Percentiles rank a stretch among this genome's conserved stretches.
These are phyloP conservation scores for Drosophila mayri DNA, from an alignment of 1,140 invertebrate genomes.

Conservation along the genomic window DNA sequence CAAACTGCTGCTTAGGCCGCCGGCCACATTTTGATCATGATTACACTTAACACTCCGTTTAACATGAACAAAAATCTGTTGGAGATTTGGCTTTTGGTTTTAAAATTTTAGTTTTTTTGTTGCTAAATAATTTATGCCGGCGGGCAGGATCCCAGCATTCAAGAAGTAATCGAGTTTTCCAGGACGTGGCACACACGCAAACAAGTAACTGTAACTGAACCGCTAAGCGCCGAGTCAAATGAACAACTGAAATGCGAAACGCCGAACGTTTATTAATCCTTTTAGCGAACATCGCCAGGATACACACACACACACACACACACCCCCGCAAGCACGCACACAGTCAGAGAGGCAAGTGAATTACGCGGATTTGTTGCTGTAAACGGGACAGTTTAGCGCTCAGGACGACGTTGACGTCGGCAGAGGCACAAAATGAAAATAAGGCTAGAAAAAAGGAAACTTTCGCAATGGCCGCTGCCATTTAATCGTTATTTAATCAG, in stretches of 20 bases:
- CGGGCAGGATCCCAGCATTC: conserved; percentile 3
- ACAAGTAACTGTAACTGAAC: conserved; percentile 66
- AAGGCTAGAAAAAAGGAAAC: conserved; percentile 32
- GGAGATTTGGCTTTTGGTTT: not conserved
- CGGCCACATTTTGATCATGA: conserved; percentile 7
- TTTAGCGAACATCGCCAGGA: conserved; percentile 68
- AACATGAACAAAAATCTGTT: conserved; percentile 26
- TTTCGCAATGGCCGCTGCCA: conserved; percentile 61
- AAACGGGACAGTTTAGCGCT: conserved; percentile 79
- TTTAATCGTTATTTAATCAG: conserved; percentile 75
- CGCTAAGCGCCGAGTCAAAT: conserved; percentile 81
- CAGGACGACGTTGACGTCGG: conserved; percentile 47
- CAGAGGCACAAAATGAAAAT: conserved; percentile 25
- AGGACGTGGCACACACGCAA: conserved; percentile 9
- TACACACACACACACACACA: conserved; percentile 20
- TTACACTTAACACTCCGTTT: conserved; percentile 8
- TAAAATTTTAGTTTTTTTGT: not conserved
- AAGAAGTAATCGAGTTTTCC: conserved; percentile 23
- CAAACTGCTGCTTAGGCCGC: not conserved
- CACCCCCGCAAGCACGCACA: not conserved
- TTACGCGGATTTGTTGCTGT: conserved; percentile 82
- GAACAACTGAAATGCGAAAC: conserved; percentile 79
- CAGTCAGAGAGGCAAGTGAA: conserved; percentile 52
- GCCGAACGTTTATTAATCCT: conserved; percentile 82
- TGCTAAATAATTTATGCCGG: conserved; percentile 2